Evolutionary conservation across 2,797 vertebrate species (phyloP).

Genomic region (Microctenopoma lineatum): DNA sequence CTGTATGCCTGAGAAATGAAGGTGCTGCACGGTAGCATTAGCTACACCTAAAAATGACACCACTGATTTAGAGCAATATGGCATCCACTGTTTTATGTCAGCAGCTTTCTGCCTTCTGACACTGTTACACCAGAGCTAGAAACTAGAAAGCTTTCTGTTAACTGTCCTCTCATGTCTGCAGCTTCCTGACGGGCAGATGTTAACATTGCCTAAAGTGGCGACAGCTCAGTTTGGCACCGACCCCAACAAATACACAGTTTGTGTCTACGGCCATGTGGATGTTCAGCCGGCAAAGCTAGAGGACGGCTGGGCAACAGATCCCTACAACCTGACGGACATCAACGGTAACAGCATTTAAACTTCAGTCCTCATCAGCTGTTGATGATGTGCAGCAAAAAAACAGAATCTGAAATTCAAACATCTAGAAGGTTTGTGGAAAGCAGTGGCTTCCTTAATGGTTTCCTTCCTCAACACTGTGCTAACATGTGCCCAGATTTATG

Average conservation of each 20-base stretch:
- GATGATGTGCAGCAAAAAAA: no score
- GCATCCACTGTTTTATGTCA: no score
- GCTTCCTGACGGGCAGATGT: conserved; percentile 72
- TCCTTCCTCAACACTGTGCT: no score
- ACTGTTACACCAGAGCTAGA: not conserved
- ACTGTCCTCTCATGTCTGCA: conserved; percentile 39
- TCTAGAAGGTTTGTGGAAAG: no score
- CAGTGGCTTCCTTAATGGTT: no score
- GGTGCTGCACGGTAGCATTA: not conserved
- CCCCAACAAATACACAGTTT: conserved; percentile 79
- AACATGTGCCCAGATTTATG: no score
- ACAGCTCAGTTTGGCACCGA: conserved; percentile 82
- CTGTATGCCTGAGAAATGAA: conserved; percentile 4
- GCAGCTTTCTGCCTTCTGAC: not conserved
- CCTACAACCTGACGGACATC: conserved; percentile 85
- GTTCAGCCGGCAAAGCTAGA: conserved; percentile 84
- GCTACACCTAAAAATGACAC: no score
- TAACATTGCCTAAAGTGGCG: conserved; percentile 84
- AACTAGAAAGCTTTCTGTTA: conserved; percentile 1
- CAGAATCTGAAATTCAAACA: no score
- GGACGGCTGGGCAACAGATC: conserved; percentile 85
- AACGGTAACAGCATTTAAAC: conserved; percentile 69
- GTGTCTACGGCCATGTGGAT: conserved; percentile 86
- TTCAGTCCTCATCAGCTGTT: no score
- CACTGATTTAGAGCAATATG: no score